Base-by-base conservation (phyloP, 2,113 vertebrate genomes). In the Tupaia chinensis region DNA sequence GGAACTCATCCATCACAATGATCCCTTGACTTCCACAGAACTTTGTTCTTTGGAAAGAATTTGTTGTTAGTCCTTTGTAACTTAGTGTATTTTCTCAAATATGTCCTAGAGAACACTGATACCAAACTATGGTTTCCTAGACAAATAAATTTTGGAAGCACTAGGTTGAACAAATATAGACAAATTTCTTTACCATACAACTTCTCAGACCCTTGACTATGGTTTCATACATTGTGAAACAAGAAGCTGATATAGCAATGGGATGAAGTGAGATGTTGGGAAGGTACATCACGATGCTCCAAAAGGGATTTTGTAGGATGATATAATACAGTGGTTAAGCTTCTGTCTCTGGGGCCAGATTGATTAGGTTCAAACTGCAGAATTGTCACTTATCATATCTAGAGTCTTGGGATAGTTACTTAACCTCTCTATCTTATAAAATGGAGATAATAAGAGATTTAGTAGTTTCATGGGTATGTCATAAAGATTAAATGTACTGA, bases 91-190 rank as follows among this genome's bases (percentile, higher is more conserved):
- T 79, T 95, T 80, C 58, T 86, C 56, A 86, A 14, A 17, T 77
- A 19, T 85, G 17, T 77, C 65, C 61, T 87, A 74, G 29, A 72
- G 25, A 92, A 79, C 23, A 56, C 32, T 22, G 19, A 11, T 27
- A 19, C 20, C 20, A 14, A 63, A 82, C 29, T 63, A 15, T n/a
- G 54, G 10, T 54, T 85, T 80, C 17, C 60, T 11, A 56, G 34
- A 66, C 66, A 95, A 63, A 63, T 80, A 82, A 44, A 69, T 80
- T 84, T 93, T 23, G 32, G 80, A 88, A 96, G 15, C 61, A 93
- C 9, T 13, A 54, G 12, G 44, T 53, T 88, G 84, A 91, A 61
- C 3, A 70, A n/a, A 87, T 80, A 10, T 84, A 53, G 86, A 85
- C 44, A 89, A 19, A 22, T n/a, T 27, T 69, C 15, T 84, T 77